Base-by-base conservation (phyloP, 2,113 vertebrate species). In the Hyaena hyaena region DNA sequence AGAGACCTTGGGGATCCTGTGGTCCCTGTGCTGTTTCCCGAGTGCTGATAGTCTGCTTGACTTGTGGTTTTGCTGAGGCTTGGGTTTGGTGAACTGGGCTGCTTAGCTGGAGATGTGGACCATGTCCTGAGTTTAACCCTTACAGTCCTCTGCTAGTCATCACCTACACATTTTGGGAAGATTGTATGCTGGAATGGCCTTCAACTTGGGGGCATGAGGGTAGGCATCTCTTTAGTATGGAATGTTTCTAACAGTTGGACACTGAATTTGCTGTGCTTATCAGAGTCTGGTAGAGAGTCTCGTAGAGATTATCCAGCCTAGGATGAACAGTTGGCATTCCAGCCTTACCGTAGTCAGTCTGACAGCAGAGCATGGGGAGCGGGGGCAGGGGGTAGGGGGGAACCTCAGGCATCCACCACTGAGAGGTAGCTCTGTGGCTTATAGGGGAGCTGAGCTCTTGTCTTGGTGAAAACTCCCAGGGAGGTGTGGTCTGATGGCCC, bases 91-190 rank as follows among this genome's bases (percentile, higher is more conserved):
- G 66, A 33, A 26, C 31, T 11, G 21, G 61, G 26, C 58, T 76
- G 65, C 58, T 79, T 65, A 28, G 21, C 55, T 68, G 48, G 21
- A 81, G 69, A 63, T 9, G 82, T 43, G 66, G 21, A 21, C 45
- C 7, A 0, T 45, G 19, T 87, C 31, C n/a, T 0, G 1, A 24
- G 35, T 28, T 26, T 81, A 73, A 55, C 23, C 1, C 53, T n/a
- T 90, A 24, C 4, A 63, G 0, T 84, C 61, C 45, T 74, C 79
- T 74, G 28, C 81, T 63, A 4, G 53, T 79, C 26, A 12, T 77
- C 33, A 63, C 10, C 14, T 63, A 2, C 2, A 48, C 33, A 35
- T 55, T 66, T 53, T 45, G 65, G 82, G 16, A 58, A 63, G 26
- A 80, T 53, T 7, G 5, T 82, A 23, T 21, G 28, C 69, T 55